Conservation (phyloP, 1,140 invertebrate species). For the Pantala flavescens region DNA sequence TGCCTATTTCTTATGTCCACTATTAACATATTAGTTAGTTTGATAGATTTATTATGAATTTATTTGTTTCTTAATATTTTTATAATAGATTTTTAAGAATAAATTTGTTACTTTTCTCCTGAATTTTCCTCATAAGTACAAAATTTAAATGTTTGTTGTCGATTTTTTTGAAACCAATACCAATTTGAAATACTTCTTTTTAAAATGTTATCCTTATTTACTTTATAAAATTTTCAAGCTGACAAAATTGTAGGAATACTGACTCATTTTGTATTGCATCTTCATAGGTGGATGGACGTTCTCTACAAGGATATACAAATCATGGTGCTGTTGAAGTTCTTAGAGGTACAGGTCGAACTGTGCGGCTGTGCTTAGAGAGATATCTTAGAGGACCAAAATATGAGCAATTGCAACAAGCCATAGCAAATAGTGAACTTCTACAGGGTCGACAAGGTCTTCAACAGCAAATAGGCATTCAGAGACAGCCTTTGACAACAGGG, state of each 20-base stretch:
- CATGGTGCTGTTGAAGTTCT: slow-evolving; percentile 89
- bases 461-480: neutral
- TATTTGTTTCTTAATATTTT: too few species aligned
- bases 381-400: slow-evolving; percentile 90
- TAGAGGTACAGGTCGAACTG: slow-evolving; percentile 76
- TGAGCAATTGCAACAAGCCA: slow-evolving; percentile 89
- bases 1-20: neutral
- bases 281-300: slow-evolving; percentile 69
- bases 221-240: too few species aligned
- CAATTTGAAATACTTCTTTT: too few species aligned
- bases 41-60: neutral
- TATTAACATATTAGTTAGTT: neutral
- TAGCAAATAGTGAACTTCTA: slow-evolving; percentile 65
- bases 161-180: too few species aligned
- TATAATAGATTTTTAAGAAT: too few species aligned
- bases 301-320: slow-evolving; percentile 90
- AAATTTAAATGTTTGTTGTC: too few species aligned
- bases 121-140: too few species aligned
- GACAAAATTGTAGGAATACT: too few species aligned
- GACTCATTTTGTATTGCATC: too few species aligned
- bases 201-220: too few species aligned
- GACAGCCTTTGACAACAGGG: neutral
- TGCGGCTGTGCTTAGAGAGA: slow-evolving; percentile 76
- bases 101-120: too few species aligned
- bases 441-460: slow-evolving; percentile 18